Evolutionary conservation across 2,888 invertebrate species (phyloP).

Genomic region (Platycheirus albimanus): DNA sequence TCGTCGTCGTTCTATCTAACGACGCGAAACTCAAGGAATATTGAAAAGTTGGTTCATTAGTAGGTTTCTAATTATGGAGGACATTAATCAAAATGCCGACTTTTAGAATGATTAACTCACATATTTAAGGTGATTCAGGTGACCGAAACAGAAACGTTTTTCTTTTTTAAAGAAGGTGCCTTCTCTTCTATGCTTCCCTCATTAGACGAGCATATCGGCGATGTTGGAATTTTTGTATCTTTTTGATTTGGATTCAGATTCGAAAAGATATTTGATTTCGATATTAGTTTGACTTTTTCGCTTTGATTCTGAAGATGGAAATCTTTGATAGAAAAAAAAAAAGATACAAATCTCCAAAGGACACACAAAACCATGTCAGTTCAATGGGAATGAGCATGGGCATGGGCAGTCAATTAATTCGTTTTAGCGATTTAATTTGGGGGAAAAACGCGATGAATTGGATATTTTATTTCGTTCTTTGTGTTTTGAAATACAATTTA

Average conservation of each 20-base stretch:
- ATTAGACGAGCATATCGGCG: slow-evolving; percentile 33
- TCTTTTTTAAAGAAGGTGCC: background rate
- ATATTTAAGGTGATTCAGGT: slow-evolving; percentile 66
- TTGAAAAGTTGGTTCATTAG: slow-evolving; percentile 75
- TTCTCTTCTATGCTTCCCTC: no score
- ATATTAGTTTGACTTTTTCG: slow-evolving; percentile 52
- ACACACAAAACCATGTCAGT: slow-evolving; percentile 48
- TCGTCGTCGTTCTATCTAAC: slow-evolving; percentile 19
- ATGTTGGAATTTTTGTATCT: slow-evolving; percentile 30
- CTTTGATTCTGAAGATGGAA: slow-evolving; percentile 33
- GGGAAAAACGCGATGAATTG: slow-evolving; percentile 7
- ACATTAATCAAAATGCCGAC: slow-evolving; percentile 77
- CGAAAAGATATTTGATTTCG: slow-evolving; percentile 63
- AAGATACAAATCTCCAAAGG: slow-evolving; percentile 42
- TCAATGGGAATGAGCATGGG: slow-evolving; percentile 35
- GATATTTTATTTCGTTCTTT: slow-evolving; percentile 9
- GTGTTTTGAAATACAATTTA: background rate
- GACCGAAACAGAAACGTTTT: slow-evolving; percentile 18
- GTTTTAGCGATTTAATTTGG: slow-evolving; percentile 48
- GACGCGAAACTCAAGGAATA: slow-evolving; percentile 48
- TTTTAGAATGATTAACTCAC: slow-evolving; percentile 71
- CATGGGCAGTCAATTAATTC: slow-evolving; percentile 56
- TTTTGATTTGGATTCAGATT: slow-evolving; percentile 19
- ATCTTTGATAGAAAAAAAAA: slow-evolving; percentile 24
- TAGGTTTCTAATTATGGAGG: slow-evolving; percentile 75